Percentiles rank a stretch among this genome's conserved stretches.
These are phyloP conservation scores for Hemistola chrysoprasaria DNA, from an alignment of 2,888 invertebrate species.

Conservation along the genomic window DNA sequence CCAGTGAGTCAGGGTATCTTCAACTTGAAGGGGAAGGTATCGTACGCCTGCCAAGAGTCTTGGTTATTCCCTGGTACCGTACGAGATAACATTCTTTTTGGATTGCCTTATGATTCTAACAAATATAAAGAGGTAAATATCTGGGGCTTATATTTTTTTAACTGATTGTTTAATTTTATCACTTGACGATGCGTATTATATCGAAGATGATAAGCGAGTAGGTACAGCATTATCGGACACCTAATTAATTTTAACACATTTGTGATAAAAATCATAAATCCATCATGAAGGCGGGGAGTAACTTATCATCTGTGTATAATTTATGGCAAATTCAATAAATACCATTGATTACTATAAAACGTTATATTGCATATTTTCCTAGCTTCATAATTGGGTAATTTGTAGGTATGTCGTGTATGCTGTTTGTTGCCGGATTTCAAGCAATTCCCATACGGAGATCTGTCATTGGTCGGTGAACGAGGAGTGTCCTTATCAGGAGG, in stretches of 20 bases:
- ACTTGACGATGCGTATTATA: too few relatives aligned
- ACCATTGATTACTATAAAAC: too few relatives aligned
- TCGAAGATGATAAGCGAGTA: too few relatives aligned
- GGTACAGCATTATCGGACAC: too few relatives aligned
- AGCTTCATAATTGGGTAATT: background rate
- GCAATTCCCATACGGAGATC: constrained; percentile 88
- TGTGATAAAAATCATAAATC: too few relatives aligned
- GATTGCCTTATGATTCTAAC: constrained; percentile 81
- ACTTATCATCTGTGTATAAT: too few relatives aligned
- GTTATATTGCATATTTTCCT: too few relatives aligned
- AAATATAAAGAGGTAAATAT: constrained; percentile 85
- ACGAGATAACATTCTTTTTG: constrained; percentile 92
- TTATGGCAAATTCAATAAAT: constrained; percentile 8
- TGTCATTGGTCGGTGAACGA: constrained; percentile 90
- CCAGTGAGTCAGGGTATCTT: constrained; percentile 82
- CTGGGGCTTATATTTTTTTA: too few relatives aligned
- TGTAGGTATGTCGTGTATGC: constrained; percentile 84
- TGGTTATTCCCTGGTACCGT: constrained; percentile 91
- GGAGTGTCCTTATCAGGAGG: constrained; percentile 92
- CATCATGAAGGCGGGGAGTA: too few relatives aligned
- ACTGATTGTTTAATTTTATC: too few relatives aligned
- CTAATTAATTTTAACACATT: too few relatives aligned
- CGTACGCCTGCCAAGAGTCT: constrained; percentile 92
- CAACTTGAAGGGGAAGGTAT: constrained; percentile 83
- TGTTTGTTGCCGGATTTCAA: constrained; percentile 86